Base-by-base conservation (phyloP, 1,140 invertebrate species). In the Hylyphantes graminicola region DNA sequence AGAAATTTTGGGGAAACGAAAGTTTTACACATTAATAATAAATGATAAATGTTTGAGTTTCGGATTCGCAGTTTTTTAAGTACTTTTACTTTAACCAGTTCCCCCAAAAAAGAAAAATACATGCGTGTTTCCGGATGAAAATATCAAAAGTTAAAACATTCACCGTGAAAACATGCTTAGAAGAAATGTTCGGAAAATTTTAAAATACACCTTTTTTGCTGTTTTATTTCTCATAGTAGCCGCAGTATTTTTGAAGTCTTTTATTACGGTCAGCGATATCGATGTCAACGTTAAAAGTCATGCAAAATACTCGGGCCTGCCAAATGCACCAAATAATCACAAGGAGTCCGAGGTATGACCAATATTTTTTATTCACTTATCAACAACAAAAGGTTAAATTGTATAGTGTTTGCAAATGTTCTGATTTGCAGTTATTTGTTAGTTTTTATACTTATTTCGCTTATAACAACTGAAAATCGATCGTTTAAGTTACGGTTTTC, bases 181-280 rank as follows among this genome's bases (percentile, higher is more conserved):
- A 48, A 59, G 80, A 67, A 82, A 82, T 74, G 72, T 72, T 19
- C 80, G 80, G 19, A 82, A 82, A 61, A 19, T 82, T 13, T 64
- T 82, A 54, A 82, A 82, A 48, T 74, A 65, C 65, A 17, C 57
- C 8, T 55, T 64, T 67, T 21, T 82, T n/a, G 70, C 59, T 35
- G 7, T 19, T 21, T n/a, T 82, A 7, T 13, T 82, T 50, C 12
- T 82, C 35, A 74, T 74, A 13, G 50, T 57, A 65, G 19, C 59
- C 7, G 51, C 35, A 64, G 35, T 74, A 4, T 19, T 82, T 21
- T 74, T 82, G 12, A 73, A 65, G 74, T 82, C 80, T 48, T 82
- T 82, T 19, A 64, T 54, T 19, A 54, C 68, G 7, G 51, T 82
- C 11, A 74, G 51, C 55, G 51, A 73, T 9, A 74, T 82, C 55